Evolutionary conservation across 2,888 invertebrate species (phyloP), one percentile per base, ranked within the genome.

Genomic region (Limnephilus auricula): DNA sequence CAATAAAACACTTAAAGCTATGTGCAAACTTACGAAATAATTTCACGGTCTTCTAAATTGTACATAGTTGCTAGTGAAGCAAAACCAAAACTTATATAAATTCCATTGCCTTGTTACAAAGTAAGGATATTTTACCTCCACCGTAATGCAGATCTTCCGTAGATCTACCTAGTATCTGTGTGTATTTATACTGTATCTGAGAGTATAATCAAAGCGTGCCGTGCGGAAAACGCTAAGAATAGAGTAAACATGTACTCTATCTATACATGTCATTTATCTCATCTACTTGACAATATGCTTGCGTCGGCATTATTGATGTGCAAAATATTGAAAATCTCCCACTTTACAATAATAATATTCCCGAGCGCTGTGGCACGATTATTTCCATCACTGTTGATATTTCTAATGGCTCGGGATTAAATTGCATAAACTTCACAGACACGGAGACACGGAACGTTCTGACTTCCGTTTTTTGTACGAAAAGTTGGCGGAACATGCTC

Each of bases 201-300:
- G 82, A 25, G 10, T 34, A 82, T 82, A 82, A 82, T 82, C 32
- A 82, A 82, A 82, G 82, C 82, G 32, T 82, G 82, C 82, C 82
- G 82, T 34, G 82, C 6, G 82, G 34, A 82, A 82, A 82, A 82
- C 34, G 82, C 82, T 82, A 82, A 82, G 82, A 82, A 82, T 82
- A 82, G 18, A 65, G 25, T 65, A 25, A 9, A 65, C n/a, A 65
- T 65, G 65, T 65, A 65, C 25, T 65, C 65, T 65, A 65, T n/a
- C 65, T 65, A 65, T 65, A 65, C 65, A 25, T 65, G 65, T 65
- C 65, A 65, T 65, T 25, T 65, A n/a, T 65, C n/a, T 65, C 65
- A 65, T 25, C 25, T 65, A 65, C 9, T 25, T 65, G 65, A 65
- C 65, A 65, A 65, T 65, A 9, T 65, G 65, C 65, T 65, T 65